Percentiles rank a stretch among this genome's conserved stretches.
Evolutionary conservation across 2,888 invertebrate genomes (phyloP).

Genomic region (Lagria hirta): DNA sequence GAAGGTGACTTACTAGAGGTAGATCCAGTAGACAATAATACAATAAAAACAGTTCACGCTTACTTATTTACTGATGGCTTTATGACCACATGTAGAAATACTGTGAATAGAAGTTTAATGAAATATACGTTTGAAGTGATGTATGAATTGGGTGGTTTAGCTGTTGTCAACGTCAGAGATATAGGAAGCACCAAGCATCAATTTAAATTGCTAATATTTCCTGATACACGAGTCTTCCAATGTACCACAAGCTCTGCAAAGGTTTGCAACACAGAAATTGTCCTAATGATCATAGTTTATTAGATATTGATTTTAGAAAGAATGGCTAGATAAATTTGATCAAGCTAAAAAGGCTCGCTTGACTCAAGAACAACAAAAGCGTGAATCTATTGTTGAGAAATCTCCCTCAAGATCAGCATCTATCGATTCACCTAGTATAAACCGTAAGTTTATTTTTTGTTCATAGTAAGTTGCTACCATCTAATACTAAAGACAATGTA

Average conservation of each 20-base stretch:
- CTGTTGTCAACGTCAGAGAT: constrained; percentile 92
- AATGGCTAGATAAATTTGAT: constrained; percentile 93
- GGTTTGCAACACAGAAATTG: no score
- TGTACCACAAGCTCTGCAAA: constrained; percentile 72
- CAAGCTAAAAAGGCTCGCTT: constrained; percentile 81
- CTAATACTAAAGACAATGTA: no score
- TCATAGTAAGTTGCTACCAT: no score
- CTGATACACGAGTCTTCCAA: constrained; percentile 89
- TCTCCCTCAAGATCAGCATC: constrained; percentile 55
- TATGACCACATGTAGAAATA: constrained; percentile 82
- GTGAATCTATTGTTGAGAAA: constrained; percentile 50
- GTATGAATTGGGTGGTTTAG: constrained; percentile 85
- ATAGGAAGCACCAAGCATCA: constrained; percentile 87
- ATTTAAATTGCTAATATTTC: constrained; percentile 92
- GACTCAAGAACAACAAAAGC: constrained; percentile 61
- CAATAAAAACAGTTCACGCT: constrained; percentile 84
- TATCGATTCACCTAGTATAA: constrained; percentile 52
- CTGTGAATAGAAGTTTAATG: constrained; percentile 72
- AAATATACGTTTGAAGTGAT: constrained; percentile 81
- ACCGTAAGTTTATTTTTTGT: constrained; percentile 51
- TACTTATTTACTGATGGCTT: constrained; percentile 92
- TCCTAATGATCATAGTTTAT: no score
- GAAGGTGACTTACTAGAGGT: constrained; percentile 91
- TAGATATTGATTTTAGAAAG: constrained; percentile 68
- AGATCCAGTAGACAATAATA: constrained; percentile 82